Percentiles rank a stretch among this genome's conserved stretches.
phyloP scores from a whole-genome alignment of 2,113 vertebrate genomes.

The Emydura subglobosa region DNA sequence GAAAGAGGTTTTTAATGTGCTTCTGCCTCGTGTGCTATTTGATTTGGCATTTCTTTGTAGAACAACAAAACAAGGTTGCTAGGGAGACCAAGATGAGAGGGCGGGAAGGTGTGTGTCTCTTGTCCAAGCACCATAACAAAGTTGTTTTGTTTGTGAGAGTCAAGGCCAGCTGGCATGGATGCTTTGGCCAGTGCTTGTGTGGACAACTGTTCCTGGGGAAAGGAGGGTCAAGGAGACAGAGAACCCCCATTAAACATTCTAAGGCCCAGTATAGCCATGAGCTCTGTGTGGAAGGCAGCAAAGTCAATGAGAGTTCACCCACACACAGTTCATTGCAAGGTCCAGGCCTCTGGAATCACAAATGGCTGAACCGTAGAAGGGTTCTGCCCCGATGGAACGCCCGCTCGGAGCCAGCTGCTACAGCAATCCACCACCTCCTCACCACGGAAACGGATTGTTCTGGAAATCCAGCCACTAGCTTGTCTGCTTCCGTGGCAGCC shows the following conservation, averaged over 20 bases:
- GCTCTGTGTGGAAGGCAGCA: neutral
- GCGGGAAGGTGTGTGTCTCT: neutral
- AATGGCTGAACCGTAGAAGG: neutral
- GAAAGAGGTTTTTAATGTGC: neutral
- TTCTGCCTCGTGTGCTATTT: neutral
- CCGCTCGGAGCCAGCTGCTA: neutral
- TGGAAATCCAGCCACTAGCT: neutral
- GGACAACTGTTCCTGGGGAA: conserved; percentile 59
- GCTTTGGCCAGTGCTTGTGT: conserved; percentile 23
- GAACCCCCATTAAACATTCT: neutral
- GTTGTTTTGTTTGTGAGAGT: conserved; percentile 37
- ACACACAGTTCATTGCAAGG: neutral
- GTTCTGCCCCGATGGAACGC: neutral
- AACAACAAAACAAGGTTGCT: neutral
- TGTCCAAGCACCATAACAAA: conserved; percentile 61
- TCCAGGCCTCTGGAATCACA: neutral
- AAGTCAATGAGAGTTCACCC: neutral
- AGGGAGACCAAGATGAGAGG: neutral
- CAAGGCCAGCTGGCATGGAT: conserved; percentile 55
- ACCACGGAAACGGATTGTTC: neutral
- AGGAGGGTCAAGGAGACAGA: neutral
- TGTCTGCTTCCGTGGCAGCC: neutral
- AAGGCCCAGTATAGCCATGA: neutral
- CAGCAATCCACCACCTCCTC: neutral
- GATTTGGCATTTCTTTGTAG: neutral